Conservation (phyloP, 2,113 vertebrate genomes). For the Thryonomys swinderianus region DNA sequence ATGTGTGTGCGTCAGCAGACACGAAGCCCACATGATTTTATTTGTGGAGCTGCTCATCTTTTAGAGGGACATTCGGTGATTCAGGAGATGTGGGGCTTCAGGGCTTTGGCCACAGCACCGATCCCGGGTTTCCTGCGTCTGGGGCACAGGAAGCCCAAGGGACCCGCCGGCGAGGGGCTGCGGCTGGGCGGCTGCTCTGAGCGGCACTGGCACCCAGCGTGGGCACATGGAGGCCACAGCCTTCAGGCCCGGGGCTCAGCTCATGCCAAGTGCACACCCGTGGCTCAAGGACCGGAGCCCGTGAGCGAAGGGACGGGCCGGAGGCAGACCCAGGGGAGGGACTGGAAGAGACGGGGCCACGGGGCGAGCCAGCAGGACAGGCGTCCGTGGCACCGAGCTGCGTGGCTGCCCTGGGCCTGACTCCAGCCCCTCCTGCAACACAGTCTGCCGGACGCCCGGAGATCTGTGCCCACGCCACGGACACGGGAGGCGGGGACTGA, state of each 20-base stretch:
- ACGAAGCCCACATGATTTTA: background rate
- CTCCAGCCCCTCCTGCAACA: no score
- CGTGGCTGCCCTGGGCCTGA: background rate
- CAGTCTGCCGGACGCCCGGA: background rate
- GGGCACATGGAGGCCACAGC: background rate
- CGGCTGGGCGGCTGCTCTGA: background rate
- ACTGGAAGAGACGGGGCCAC: background rate
- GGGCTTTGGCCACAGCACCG: background rate
- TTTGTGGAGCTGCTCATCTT: background rate
- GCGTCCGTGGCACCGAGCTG: no score
- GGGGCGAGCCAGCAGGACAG: background rate
- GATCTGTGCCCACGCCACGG: background rate
- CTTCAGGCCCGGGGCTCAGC: no score
- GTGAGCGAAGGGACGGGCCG: background rate
- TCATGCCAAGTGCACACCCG: background rate
- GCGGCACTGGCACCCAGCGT: background rate
- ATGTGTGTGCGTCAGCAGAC: background rate
- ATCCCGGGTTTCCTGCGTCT: background rate
- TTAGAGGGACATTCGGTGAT: background rate
- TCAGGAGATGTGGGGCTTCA: background rate
- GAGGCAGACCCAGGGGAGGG: background rate
- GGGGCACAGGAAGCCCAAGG: background rate
- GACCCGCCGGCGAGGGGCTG: background rate
- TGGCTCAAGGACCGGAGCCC: background rate
- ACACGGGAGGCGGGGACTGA: background rate